Percentiles rank a stretch among this genome's conserved stretches.
Evolutionary conservation across 1,140 invertebrate species (phyloP).

Genomic region (Zelostemma sp.): DNA sequence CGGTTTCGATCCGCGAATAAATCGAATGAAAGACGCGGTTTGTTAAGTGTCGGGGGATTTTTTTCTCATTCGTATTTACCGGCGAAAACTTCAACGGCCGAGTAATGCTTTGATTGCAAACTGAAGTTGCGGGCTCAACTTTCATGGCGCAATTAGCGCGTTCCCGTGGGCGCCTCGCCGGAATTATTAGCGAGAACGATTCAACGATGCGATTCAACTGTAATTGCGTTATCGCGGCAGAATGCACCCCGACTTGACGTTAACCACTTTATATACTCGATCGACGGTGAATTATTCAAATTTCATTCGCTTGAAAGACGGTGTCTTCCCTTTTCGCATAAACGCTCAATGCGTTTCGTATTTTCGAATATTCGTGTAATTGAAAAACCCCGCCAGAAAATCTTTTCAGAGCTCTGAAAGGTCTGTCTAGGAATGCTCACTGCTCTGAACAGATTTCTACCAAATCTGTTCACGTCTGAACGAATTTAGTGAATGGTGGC

Average conservation of each 20-base stretch:
- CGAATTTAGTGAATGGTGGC: too few relatives aligned
- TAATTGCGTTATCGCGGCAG: neutral
- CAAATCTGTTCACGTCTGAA: too few relatives aligned
- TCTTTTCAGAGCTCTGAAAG: too few relatives aligned
- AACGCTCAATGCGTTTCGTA: too few relatives aligned
- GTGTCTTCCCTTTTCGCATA: neutral
- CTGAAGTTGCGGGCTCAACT: neutral
- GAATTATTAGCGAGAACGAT: neutral
- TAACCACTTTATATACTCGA: neutral
- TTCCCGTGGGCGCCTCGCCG: neutral
- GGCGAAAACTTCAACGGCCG: neutral
- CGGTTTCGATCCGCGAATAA: too few relatives aligned
- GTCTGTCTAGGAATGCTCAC: too few relatives aligned
- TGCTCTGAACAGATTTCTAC: too few relatives aligned
- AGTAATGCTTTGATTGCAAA: neutral
- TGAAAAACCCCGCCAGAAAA: too few relatives aligned
- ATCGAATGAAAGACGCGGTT: too few relatives aligned
- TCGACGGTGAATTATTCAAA: slow-evolving; percentile 1
- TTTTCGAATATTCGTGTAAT: too few relatives aligned
- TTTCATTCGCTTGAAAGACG: neutral
- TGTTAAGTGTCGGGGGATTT: too few relatives aligned
- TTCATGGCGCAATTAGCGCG: neutral
- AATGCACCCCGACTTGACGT: neutral
- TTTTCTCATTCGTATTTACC: too few relatives aligned
- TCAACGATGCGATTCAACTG: neutral